These are phyloP conservation scores for Xanthia togata DNA, from an alignment of 2,888 invertebrate species.

Conservation along the genomic window DNA sequence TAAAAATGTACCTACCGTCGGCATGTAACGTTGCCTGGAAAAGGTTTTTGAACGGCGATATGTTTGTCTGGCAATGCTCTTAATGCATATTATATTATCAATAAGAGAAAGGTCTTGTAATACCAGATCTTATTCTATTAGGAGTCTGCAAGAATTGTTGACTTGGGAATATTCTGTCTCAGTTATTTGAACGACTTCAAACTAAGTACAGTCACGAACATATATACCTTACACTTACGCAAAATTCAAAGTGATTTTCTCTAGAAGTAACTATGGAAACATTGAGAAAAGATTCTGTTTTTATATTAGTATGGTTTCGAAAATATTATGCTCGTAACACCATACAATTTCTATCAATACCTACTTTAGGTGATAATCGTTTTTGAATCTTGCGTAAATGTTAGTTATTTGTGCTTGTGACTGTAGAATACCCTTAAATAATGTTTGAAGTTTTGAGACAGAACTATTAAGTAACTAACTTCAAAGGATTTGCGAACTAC, in stretches of 20 bases:
- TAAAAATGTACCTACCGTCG: slow-evolving; percentile 32
- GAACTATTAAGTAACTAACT: slow-evolving; percentile 1
- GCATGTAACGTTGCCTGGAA: slow-evolving; percentile 21
- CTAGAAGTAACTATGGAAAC: too few relatives aligned
- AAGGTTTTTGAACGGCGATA: slow-evolving; percentile 24
- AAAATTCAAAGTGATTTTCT: too few relatives aligned
- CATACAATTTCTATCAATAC: too few relatives aligned
- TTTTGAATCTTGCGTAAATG: too few relatives aligned
- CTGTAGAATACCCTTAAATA: too few relatives aligned
- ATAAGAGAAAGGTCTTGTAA: background rate
- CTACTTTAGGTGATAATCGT: too few relatives aligned
- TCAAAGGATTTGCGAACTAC: background rate
- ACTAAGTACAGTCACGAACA: background rate
- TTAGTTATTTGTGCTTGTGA: too few relatives aligned
- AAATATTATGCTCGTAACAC: too few relatives aligned
- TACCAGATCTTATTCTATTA: slow-evolving; percentile 16
- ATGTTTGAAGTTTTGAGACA: slow-evolving; percentile 13
- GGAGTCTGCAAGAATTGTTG: slow-evolving; percentile 6
- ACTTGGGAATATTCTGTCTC: slow-evolving; percentile 18
- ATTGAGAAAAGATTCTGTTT: too few relatives aligned
- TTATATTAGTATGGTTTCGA: too few relatives aligned
- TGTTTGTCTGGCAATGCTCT: slow-evolving; percentile 15
- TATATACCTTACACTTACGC: too few relatives aligned
- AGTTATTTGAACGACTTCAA: background rate
- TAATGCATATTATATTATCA: slow-evolving; percentile 22